phyloP scores from a whole-genome alignment of 2,888 invertebrate species.

The Drosophila merina region DNA sequence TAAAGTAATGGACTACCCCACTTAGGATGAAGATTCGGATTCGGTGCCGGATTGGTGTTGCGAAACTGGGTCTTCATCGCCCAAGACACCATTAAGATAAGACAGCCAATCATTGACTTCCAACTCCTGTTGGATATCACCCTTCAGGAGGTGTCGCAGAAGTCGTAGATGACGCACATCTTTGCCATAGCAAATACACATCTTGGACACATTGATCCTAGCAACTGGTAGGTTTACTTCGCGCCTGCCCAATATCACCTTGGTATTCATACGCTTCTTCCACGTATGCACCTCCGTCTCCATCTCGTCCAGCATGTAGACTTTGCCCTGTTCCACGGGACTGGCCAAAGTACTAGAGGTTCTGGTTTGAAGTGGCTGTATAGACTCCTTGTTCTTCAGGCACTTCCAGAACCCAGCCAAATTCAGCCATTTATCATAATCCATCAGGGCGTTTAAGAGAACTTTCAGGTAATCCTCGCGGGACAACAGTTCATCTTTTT shows the following conservation, averaged over 20 bases:
- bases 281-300: constrained; percentile 61
- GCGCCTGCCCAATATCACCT: constrained; percentile 61
- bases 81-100: constrained; percentile 52
- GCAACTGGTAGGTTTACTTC: constrained; percentile 72
- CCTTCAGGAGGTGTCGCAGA: constrained; percentile 47
- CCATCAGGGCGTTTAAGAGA: constrained; percentile 71
- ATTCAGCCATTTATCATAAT: constrained; percentile 77
- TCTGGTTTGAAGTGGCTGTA: constrained; percentile 56
- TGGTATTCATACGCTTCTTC: constrained; percentile 61
- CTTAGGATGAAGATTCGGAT: not conserved
- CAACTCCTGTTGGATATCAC: constrained; percentile 5
- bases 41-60: not conserved
- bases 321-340: constrained; percentile 52
- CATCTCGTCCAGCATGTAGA: constrained; percentile 63
- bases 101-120: constrained; percentile 55
- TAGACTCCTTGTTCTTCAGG: constrained; percentile 53
- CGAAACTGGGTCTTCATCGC: constrained; percentile 47
- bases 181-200: constrained; percentile 50
- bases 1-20: not conserved
- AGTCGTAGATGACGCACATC: constrained; percentile 54
- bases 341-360: constrained; percentile 57
- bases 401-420: constrained; percentile 65
- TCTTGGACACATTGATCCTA: constrained; percentile 43
- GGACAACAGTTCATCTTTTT: constrained; percentile 56
- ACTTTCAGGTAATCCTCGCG: constrained; percentile 78